phyloP scores from a whole-genome alignment of 2,888 invertebrate genomes.

The Opisthograptis luteolata region DNA sequence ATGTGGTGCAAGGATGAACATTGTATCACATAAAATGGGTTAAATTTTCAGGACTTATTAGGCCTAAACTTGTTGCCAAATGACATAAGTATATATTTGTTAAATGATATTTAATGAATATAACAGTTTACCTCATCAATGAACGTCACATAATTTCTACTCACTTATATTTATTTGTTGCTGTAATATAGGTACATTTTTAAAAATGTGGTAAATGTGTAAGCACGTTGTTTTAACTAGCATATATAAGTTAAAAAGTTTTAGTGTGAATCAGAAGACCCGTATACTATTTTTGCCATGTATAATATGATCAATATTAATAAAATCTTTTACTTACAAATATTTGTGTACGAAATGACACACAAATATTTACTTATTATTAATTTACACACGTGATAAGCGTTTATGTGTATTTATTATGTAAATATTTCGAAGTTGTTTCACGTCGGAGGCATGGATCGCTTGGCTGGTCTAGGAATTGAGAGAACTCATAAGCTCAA shows the following conservation, averaged over 20 bases:
- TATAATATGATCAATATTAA: constrained; percentile 8
- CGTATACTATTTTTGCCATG: constrained; percentile 10
- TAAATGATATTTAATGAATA: too few species aligned
- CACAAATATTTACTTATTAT: too few species aligned
- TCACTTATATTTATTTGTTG: too few species aligned
- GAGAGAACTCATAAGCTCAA: constrained; percentile 80
- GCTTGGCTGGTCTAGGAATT: constrained; percentile 80
- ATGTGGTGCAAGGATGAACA: not conserved
- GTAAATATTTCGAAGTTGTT: constrained; percentile 51
- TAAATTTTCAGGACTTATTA: not conserved
- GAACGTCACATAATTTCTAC: too few species aligned
- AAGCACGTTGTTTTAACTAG: not conserved
- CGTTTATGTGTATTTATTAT: constrained; percentile 46
- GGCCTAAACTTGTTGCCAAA: too few species aligned
- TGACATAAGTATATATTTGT: too few species aligned
- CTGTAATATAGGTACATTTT: too few species aligned
- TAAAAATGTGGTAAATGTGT: not conserved
- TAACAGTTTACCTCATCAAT: too few species aligned
- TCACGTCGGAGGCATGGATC: constrained; percentile 53
- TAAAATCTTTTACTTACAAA: constrained; percentile 3
- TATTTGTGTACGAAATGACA: constrained; percentile 8
- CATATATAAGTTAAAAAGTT: not conserved
- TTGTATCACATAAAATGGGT: not conserved
- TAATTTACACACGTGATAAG: constrained; percentile 24
- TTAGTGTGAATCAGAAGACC: not conserved